Evolutionary conservation across 1,140 invertebrate species (phyloP).

Genomic region (Cydia strobilella): DNA sequence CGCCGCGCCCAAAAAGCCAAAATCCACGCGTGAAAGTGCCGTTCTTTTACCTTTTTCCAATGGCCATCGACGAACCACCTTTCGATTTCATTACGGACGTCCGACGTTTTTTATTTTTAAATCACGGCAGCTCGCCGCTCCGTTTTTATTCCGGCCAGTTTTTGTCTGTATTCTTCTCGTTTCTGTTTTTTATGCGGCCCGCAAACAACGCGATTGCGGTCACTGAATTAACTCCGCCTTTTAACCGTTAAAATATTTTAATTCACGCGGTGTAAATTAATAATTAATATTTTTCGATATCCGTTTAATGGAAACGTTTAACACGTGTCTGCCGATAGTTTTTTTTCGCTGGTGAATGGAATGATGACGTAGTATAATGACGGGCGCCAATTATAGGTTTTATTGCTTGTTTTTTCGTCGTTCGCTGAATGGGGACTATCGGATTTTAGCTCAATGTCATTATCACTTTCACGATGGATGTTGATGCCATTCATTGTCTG

Average conservation of each 20-base stretch:
- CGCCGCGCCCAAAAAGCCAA: constrained; percentile 67
- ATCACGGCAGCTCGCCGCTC: constrained; percentile 71
- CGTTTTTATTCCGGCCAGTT: constrained; percentile 63
- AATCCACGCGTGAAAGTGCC: constrained; percentile 78
- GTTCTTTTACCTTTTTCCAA: constrained; percentile 78
- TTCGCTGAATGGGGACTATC: constrained; percentile 76
- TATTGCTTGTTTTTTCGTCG: constrained; percentile 75
- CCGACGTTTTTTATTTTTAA: constrained; percentile 78
- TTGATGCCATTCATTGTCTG: constrained; percentile 33
- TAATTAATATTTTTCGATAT: constrained; percentile 78
- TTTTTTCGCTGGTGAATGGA: constrained; percentile 77
- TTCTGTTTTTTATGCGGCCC: constrained; percentile 72
- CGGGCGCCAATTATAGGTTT: constrained; percentile 78
- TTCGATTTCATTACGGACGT: constrained; percentile 79
- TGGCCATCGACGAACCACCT: constrained; percentile 78
- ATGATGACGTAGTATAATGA: constrained; percentile 79
- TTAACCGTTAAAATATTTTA: constrained; percentile 78
- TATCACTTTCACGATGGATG: constrained; percentile 76
- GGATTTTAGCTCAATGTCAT: constrained; percentile 79
- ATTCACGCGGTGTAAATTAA: constrained; percentile 76
- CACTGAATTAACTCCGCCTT: constrained; percentile 77
- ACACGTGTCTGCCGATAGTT: constrained; percentile 76
- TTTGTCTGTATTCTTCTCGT: constrained; percentile 69
- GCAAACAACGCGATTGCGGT: constrained; percentile 77
- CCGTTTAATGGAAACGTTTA: constrained; percentile 70